phyloP scores from a whole-genome alignment of 2,113 vertebrate species.

The Heptranchias perlo region DNA sequence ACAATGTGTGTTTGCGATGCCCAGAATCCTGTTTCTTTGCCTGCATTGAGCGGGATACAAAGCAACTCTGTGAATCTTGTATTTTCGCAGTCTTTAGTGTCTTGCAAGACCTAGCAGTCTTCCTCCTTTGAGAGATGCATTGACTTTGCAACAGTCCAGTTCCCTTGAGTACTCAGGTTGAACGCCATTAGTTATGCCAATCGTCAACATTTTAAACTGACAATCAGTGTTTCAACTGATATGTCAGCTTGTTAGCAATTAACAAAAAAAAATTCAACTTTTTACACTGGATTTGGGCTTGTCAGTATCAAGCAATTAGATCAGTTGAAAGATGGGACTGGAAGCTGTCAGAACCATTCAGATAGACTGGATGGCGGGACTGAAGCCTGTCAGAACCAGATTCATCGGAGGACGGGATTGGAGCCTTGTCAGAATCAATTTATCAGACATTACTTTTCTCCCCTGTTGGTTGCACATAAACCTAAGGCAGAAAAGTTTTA shows the following conservation, averaged over 20 bases:
- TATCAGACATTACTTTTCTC: background rate
- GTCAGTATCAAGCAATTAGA: background rate
- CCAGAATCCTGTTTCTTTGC: background rate
- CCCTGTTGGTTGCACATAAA: background rate
- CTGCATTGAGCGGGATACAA: background rate
- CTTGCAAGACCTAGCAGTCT: background rate
- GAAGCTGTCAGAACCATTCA: conserved; percentile 19
- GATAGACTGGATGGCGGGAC: background rate
- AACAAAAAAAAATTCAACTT: background rate
- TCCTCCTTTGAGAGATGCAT: background rate
- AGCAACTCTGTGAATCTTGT: background rate
- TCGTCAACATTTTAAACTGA: background rate
- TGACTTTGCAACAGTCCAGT: background rate
- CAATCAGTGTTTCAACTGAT: background rate
- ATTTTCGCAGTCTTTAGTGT: background rate
- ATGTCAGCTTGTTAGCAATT: background rate
- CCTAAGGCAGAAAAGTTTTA: too few relatives aligned
- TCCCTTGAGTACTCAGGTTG: background rate
- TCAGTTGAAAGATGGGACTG: conserved; percentile 4
- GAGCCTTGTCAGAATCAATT: background rate
- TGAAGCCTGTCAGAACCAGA: background rate
- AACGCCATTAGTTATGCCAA: background rate
- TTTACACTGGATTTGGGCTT: background rate
- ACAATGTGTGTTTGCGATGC: background rate
- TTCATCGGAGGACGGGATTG: background rate